These are phyloP conservation scores for Megalops atlanticus DNA, from an alignment of 2,113 vertebrate species.

Conservation along the genomic window DNA sequence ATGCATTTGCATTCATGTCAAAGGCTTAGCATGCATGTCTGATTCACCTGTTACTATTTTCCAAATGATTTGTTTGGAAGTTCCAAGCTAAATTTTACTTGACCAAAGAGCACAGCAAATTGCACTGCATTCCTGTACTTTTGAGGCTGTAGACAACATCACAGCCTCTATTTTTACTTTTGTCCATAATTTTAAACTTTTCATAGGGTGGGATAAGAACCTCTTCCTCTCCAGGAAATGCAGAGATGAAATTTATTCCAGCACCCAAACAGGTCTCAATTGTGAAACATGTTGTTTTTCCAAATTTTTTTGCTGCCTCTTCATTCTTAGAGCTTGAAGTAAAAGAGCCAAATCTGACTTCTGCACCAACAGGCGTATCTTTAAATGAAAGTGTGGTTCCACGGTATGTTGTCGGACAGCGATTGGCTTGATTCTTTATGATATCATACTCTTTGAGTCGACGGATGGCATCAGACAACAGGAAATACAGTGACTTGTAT, in stretches of 20 bases:
- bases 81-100: too few species aligned
- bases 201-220: conserved; percentile 21
- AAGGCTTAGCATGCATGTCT: too few species aligned
- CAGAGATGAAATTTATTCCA: background rate
- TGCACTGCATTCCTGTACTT: too few species aligned
- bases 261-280: conserved; percentile 9
- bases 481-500: conserved; percentile 18
- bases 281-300: background rate
- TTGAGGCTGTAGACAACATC: too few species aligned
- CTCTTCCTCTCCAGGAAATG: background rate
- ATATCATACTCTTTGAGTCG: background rate
- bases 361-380: background rate
- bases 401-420: background rate
- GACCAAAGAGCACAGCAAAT: too few species aligned
- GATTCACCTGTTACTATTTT: too few species aligned
- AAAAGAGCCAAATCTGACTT: conserved; percentile 15
- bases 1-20: too few species aligned
- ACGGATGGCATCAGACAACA: background rate
- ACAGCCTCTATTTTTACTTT: too few species aligned
- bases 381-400: too few species aligned
- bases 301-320: background rate
- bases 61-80: too few species aligned
- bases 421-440: too few species aligned
- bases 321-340: background rate
- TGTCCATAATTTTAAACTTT: conserved; percentile 1